Conservation (phyloP, 2,113 vertebrate species). For the Python bivittatus region DNA sequence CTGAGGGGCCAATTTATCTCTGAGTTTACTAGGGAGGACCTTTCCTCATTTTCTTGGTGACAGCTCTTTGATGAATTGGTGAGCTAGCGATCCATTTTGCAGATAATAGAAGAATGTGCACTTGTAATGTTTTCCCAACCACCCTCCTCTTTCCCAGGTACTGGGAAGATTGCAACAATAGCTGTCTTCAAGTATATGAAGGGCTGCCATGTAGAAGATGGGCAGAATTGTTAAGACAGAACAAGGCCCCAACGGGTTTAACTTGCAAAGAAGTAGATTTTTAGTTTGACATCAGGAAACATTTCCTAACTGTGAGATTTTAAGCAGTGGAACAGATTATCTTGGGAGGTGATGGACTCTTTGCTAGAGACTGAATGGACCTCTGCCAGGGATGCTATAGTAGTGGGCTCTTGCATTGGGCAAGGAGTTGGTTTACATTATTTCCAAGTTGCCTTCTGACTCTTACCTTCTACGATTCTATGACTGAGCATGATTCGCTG, state of each 20-base stretch:
- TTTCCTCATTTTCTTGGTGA: neutral
- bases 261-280: neutral
- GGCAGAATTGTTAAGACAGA: neutral
- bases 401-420: neutral
- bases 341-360: neutral
- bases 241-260: neutral
- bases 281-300: neutral
- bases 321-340: neutral
- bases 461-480: neutral
- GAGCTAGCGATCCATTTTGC: neutral
- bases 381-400: neutral
- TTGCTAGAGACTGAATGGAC: neutral
- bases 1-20: neutral
- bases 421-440: neutral
- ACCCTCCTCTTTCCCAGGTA: neutral
- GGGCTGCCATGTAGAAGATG: neutral
- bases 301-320: neutral
- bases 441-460: neutral
- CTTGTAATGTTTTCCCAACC: neutral
- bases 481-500: neutral
- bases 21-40: neutral
- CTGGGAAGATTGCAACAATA: neutral
- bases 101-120: neutral
- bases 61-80: neutral
- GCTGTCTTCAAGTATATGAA: neutral